Base-by-base conservation (phyloP, 2,113 vertebrate genomes). In the Pedetes capensis region DNA sequence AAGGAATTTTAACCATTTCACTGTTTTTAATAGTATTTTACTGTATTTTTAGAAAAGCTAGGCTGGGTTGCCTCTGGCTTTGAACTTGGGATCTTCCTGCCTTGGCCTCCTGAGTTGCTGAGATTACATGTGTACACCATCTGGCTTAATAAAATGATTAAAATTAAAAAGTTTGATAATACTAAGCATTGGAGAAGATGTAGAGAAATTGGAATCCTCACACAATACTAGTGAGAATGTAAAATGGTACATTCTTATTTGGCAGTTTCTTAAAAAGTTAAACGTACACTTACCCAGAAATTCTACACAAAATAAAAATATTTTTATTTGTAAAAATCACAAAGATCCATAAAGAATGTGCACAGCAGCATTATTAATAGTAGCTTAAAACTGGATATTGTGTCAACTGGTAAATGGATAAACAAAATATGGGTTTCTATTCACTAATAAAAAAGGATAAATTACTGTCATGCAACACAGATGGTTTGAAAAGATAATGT, bases 251-350 rank as follows among this genome's bases (percentile, higher is more conserved):
- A 63, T 47, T 16, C 47, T 79, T n/a, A 9, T 51, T 20, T 37
- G 39, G 34, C 27, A 86, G 27, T 90, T 81, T 86, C 74, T 85
- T 85, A 59, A 74, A 85, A 86, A 86, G 66, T 86, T 80, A 86
- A 91, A 85, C 42, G 72, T 47, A 72, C 3, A 47, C 14, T 85
- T 78, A 72, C 1, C 32, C 17, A 75, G 49, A 0, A 39, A 93
- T 76, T 82, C 29, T 49, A 75, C 29, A 86, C 9, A 44, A 20
- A 80, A 90, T 29, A 71, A 91, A 91, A 66, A 47, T 47, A 78
- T 37, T 89, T 94, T 89, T 81, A 82, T 69, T 75, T 87, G 59
- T 66, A 91, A 95, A 95, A 87, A 27, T 57, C 44, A 81, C 14
- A 27, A 78, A 72, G 13, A 63, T 76, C 5, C 76, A 8, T 57